Base-by-base conservation (phyloP, 2,888 invertebrate genomes). In the Pteria penguin region DNA sequence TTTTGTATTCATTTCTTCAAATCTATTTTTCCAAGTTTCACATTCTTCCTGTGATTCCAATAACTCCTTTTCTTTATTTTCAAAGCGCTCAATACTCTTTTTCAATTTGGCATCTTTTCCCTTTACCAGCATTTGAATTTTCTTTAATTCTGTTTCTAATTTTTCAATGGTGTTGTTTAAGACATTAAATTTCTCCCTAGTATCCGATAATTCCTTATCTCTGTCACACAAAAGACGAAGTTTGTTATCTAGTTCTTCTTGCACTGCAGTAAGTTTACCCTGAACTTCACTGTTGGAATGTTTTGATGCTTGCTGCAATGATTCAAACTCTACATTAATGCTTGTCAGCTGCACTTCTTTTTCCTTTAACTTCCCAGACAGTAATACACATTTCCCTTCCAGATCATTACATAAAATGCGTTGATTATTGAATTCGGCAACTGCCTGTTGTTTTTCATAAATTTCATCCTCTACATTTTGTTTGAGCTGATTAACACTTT, bases 41-140 rank as follows among this genome's bases (percentile, higher is more conserved):
- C 70, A 22, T 27, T 74, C 73, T 73, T 76, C 69, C 18, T 80
- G 52, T 8, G 65, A 58, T 31, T 52, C 55, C 18, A 14, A 14
- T 8, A 45, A 18, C 8, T 8, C 18, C 45, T 14, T 45, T 68
- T 81, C 79, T 31, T 76, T 60, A 22, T 63, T 68, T 24, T 52
- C 61, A 4, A 66, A 24, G 14, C 32, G 33, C 22, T 58, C 65
- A 26, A 72, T 61, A 29, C 73, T 36, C 45, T 73, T 76, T 32
- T 71, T 76, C 5, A 76, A 52, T 52, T 71, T 79, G 8, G 70
- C 71, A 62, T 72, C 76, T 45, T 76, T 79, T 57, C 76, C 74
- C 67, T 79, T 79, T 2, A 32, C 61, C 26, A 82, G 72, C 63
- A 79, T 72, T 36, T 80, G 78, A 27, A 84, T 69, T 58, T 84